Evolutionary conservation across 2,888 invertebrate genomes (phyloP).

Genomic region (Electrophaes corylata): DNA sequence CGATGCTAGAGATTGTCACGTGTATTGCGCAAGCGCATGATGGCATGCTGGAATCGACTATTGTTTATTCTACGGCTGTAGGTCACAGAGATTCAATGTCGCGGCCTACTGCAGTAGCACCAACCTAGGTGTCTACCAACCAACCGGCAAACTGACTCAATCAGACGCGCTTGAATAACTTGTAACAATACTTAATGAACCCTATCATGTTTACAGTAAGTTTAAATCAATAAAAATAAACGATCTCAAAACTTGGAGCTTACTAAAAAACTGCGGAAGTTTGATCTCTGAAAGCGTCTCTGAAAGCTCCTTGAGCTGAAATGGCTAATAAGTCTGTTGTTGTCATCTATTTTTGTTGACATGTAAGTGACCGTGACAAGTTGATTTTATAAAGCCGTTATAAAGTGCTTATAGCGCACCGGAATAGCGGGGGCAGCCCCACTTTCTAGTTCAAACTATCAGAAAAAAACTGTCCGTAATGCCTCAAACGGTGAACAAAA

Average conservation of each 20-base stretch:
- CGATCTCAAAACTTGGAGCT: too few species aligned
- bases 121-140: background rate
- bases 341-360: too few species aligned
- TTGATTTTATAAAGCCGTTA: too few species aligned
- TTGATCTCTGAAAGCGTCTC: too few species aligned
- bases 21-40: slow-evolving; percentile 32
- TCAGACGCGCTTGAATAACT: slow-evolving; percentile 16
- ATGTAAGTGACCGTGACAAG: too few species aligned
- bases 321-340: too few species aligned
- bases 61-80: slow-evolving; percentile 20
- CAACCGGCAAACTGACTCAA: slow-evolving; percentile 1
- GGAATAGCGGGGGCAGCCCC: too few species aligned
- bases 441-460: too few species aligned
- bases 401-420: too few species aligned
- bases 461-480: too few species aligned
- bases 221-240: background rate
- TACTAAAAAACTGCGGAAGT: background rate
- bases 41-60: slow-evolving; percentile 16
- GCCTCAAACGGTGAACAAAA: too few species aligned
- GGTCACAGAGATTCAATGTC: slow-evolving; percentile 36
- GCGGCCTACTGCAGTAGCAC: slow-evolving; percentile 16
- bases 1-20: slow-evolving; percentile 33
- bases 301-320: too few species aligned
- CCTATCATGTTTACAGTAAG: background rate
- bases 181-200: background rate